Evolutionary conservation across 2,797 vertebrate species (phyloP), one percentile per base, ranked within the genome.

Genomic region (Ctenosaura bakeri): DNA sequence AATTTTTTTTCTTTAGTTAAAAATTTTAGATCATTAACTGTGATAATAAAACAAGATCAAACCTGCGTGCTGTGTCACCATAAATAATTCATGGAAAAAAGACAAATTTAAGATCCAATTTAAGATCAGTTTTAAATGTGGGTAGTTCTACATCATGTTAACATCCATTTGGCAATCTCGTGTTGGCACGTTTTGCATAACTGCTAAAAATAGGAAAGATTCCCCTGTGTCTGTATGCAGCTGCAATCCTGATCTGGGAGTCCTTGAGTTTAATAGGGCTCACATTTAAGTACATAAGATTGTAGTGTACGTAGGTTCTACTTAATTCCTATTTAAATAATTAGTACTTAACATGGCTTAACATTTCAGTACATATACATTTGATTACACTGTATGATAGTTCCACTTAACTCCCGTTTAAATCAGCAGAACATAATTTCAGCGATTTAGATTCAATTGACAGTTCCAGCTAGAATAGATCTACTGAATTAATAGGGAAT

Each of bases 191-290:
- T 64, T 87, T 87, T 66, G 42, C n/a, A 89, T 3, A 52, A 18
- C 0, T 50, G 8, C 83, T 62, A 50, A 52, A 83, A 89, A 73
- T 46, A 74, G 24, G 7, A 18, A 38, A 5, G 13, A 3, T 85
- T 38, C 73, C 26, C 22, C 22, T 54, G 3, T 73, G 20, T 80
- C 24, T 69, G 29, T 46, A 38, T 66, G 20, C 62, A 46, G 8
- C 52, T 56, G 14, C 42, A 71, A 4, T 71, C 50, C 26, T 85
- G 32, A 10, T 0, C 29, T n/a, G 29, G 42, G 50, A 50, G 6
- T 85, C 69, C 66, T n/a, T 85, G 66, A 50, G 18, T 20, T 85
- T 71, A 85, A 52, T 52, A 85, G 50, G 46, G 32, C 16, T 85
- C 35, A 71, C 20, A 10, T 85, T n/a, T 85, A 59, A 83, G 59